A percentile compares a stretch with the other conserved stretches of the same genome.
Conservation (phyloP, 2,888 invertebrate species). For the Pyrrhia umbra region DNA sequence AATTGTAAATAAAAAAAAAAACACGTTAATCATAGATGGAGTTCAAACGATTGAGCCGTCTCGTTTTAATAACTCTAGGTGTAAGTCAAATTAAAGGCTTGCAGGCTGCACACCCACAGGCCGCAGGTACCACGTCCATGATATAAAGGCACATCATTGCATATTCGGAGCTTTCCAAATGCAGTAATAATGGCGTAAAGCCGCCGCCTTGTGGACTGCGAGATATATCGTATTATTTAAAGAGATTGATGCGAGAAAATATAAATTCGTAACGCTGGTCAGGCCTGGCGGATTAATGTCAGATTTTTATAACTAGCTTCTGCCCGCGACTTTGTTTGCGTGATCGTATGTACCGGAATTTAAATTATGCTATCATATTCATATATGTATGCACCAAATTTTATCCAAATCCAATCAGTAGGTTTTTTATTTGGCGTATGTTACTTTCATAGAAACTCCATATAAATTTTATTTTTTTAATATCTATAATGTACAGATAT, state of each 20-base stretch:
- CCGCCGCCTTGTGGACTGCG: slow-evolving; percentile 42
- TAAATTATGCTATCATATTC: too few relatives aligned
- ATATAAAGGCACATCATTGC: slow-evolving; percentile 41
- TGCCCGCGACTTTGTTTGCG: too few relatives aligned
- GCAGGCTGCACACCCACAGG: slow-evolving; percentile 4
- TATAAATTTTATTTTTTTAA: too few relatives aligned
- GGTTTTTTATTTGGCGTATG: too few relatives aligned
- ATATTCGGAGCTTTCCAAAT: slow-evolving; percentile 55
- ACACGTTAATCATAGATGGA: neutral
- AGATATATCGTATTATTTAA: slow-evolving; percentile 59
- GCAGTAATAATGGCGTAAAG: slow-evolving; percentile 51
- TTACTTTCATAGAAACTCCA: too few relatives aligned
- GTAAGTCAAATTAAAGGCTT: slow-evolving; percentile 5
- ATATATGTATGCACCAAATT: too few relatives aligned
- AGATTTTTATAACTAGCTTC: too few relatives aligned
- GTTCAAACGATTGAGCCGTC: slow-evolving; percentile 1
- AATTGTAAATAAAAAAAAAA: too few relatives aligned
- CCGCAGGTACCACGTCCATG: slow-evolving; percentile 12
- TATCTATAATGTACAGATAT: too few relatives aligned
- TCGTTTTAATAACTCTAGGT: slow-evolving; percentile 27
- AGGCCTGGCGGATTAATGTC: too few relatives aligned
- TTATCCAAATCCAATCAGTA: too few relatives aligned
- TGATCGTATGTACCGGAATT: too few relatives aligned
- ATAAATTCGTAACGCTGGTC: slow-evolving; percentile 33
- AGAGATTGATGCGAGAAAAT: slow-evolving; percentile 56